Conservation (phyloP, 2,888 invertebrate species). For the Gortyna flavago region DNA sequence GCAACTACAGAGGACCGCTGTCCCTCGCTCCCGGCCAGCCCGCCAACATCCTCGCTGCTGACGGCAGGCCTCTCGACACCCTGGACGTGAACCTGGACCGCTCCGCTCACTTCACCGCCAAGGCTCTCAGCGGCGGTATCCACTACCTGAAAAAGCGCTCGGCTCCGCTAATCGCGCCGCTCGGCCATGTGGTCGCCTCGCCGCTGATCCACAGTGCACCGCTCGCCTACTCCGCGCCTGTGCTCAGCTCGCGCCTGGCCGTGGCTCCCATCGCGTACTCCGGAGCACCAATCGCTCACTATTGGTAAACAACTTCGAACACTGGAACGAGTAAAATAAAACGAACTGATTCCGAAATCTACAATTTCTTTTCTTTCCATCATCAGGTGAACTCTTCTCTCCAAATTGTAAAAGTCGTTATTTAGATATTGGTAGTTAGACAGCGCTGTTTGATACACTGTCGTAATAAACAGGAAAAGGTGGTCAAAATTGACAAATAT, state of each 20-base stretch:
- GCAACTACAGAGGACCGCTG: constrained; percentile 82
- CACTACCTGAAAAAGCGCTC: constrained; percentile 82
- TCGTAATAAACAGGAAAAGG: neutral
- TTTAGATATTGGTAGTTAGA: neutral
- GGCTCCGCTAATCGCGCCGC: constrained; percentile 64
- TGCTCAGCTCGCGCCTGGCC: constrained; percentile 41
- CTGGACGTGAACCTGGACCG: constrained; percentile 85
- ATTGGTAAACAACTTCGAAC: constrained; percentile 34
- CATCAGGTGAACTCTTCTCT: neutral
- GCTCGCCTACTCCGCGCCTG: constrained; percentile 77
- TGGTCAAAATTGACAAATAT: neutral
- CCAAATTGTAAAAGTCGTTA: neutral
- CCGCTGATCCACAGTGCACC: constrained; percentile 50
- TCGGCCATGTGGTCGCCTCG: constrained; percentile 40
- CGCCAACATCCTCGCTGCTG: constrained; percentile 82
- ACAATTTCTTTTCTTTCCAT: neutral
- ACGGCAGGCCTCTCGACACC: constrained; percentile 86
- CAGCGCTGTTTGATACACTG: neutral
- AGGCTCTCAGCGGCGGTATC: constrained; percentile 71
- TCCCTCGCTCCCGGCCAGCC: constrained; percentile 86
- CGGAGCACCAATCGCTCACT: constrained; percentile 45
- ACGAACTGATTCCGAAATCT: neutral
- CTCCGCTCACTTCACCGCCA: constrained; percentile 82
- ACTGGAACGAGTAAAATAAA: constrained; percentile 24
- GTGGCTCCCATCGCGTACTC: constrained; percentile 48